Evolutionary conservation across 2,797 vertebrate genomes (phyloP).

Genomic region (Malacoctenus gilli): DNA sequence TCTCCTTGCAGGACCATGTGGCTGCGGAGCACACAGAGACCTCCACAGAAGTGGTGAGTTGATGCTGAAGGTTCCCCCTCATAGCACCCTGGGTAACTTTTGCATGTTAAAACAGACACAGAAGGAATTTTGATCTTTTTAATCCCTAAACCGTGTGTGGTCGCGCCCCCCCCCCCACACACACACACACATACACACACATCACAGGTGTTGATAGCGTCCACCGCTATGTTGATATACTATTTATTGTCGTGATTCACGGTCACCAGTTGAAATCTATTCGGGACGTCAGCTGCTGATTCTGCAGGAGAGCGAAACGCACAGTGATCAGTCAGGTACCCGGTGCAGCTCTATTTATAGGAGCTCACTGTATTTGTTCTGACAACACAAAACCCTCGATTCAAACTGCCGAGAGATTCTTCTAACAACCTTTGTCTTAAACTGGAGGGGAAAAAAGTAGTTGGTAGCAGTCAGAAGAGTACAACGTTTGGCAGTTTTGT

Average conservation of each 20-base stretch:
- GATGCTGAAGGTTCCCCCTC: not conserved
- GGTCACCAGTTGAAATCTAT: not conserved
- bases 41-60: constrained; percentile 96
- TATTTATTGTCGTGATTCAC: not conserved
- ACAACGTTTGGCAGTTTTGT: too few species aligned
- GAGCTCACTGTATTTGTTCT: constrained; percentile 12
- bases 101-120: not conserved
- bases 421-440: not conserved
- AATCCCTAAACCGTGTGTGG: too few species aligned
- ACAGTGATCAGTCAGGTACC: constrained; percentile 28
- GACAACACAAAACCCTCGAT: constrained; percentile 11
- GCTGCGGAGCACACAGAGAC: constrained; percentile 98
- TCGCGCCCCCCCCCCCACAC: too few species aligned
- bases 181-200: too few species aligned
- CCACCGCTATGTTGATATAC: not conserved
- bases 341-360: constrained; percentile 39
- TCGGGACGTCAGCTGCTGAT: constrained; percentile 13
- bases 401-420: constrained; percentile 14
- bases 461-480: too few species aligned
- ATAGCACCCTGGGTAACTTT: too few species aligned
- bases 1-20: constrained; percentile 98
- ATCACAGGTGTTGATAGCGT: not conserved
- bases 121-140: constrained; percentile 4
- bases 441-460: too few species aligned
- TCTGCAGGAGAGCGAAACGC: constrained; percentile 15